phyloP scores from a whole-genome alignment of 2,797 vertebrate species.

The Gymnopithys bicolor region DNA sequence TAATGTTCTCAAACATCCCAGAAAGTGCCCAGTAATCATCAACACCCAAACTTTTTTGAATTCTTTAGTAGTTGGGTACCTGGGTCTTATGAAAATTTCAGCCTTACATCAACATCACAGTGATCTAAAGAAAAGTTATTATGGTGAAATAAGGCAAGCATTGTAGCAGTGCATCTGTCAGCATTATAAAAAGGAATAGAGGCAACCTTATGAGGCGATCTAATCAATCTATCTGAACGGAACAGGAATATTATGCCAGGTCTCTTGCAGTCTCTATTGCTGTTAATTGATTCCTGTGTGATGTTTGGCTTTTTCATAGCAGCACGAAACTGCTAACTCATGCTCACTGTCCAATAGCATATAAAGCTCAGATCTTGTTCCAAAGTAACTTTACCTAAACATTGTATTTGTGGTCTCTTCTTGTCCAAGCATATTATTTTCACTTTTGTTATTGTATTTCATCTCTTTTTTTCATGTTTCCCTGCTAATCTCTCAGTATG shows the following conservation, averaged over 20 bases:
- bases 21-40: neutral
- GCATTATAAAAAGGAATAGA: neutral
- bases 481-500: neutral
- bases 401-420: neutral
- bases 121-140: neutral
- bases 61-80: neutral
- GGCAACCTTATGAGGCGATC: neutral
- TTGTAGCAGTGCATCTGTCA: neutral
- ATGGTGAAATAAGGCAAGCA: neutral
- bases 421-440: neutral
- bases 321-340: neutral
- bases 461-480: neutral
- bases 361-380: neutral
- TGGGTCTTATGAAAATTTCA: neutral
- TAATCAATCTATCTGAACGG: neutral
- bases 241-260: neutral
- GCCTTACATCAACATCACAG: neutral
- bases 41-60: neutral
- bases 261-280: neutral
- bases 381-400: neutral
- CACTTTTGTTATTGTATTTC: neutral
- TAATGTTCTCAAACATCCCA: neutral
- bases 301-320: neutral
- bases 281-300: conserved; percentile 15
- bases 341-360: neutral